Evolutionary conservation across 2,888 invertebrate species (phyloP), one percentile per base, ranked within the genome.

Genomic region (Cremastinae sp.): DNA sequence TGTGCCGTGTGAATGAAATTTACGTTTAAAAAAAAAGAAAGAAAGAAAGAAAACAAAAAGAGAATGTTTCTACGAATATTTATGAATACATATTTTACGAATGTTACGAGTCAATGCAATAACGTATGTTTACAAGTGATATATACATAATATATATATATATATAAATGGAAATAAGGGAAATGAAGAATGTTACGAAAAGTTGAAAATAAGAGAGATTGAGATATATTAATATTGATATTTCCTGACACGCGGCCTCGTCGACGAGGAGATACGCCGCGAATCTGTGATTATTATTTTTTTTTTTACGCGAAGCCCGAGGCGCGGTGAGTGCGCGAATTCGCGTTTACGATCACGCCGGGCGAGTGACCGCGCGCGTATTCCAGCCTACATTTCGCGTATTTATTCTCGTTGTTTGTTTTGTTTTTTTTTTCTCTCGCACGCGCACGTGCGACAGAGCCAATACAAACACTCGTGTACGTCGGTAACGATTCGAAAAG

Each of bases 1-100:
- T 47, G 65, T 65, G 41, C 59, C 28, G 41, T 59, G 76, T 68
- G 64, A 41, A 59, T 59, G 22, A 54, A 64, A 8, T 10, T 65
- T 54, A 43, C 62, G 70, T 58, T 53, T 38, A 18, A 54, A 70
- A 41, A 36, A 58, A 34, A 45, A 43, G 28, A 69, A 38, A 54
- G 65, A 41, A 36, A 58, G 16, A 45, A 43, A 22, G 59, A 38
- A 18, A 54, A 70, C 28, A 36, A 58, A 34, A 45, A 43, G 28
- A 69, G 20, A 45, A 62, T 75, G 69, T 78, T 69, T 75, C 64
- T 79, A 75, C 70, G 43, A 72, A 72, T 75, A 74, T 81, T 80
- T 78, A 71, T 74, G 18, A 59, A 20, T 79, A 68, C 53, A 80
- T 61, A 80, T 74, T 83, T 78, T 81, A 82, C 75, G 62, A 74